Evolutionary conservation across 1,140 invertebrate species (phyloP), one percentile per base, ranked within the genome.

Genomic region (Scaptomyza pallida): DNA sequence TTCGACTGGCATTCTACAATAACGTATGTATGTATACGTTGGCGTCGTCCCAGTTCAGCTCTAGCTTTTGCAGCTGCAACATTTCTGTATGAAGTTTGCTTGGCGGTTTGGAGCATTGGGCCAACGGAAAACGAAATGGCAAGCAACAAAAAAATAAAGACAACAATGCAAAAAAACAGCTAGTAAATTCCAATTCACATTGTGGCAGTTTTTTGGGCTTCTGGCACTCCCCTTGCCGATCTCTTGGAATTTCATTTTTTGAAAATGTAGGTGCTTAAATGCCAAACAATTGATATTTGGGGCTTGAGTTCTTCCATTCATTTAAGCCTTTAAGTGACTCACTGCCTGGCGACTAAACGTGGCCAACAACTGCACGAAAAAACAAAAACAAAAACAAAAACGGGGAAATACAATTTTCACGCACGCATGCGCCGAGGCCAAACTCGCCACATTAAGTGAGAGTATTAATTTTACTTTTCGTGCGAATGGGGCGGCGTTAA

Each of bases 401-500:
- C 71, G 57, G 68, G 75, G 70, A 77, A 82, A 77, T 77, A 67
- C 74, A 55, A 82, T 88, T 88, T 86, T 86, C 71, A 86, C 71
- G 82, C 81, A 86, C 81, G 81, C 82, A 78, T 86, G 81, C 78
- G 60, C 61, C 44, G 47, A 17, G 41, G 26, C 72, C 6, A 30
- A 44, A 64, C 64, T 63, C 48, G 60, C 65, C 63, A 50, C 60
- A 47, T 73, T 48, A 55, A 78, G 82, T 82, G 74, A 86, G 78
- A 86, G 81, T 86, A 75, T 62, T 44, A 59, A 68, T 88, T 86
- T 86, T 86, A 75, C 81, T 86, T 88, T 85, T 85, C 40, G 63
- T 37, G 48, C 26, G 26, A 30, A n/a, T n/a, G 6, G 1, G 6
- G 26, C 26, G 26, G 26, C 23, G 26, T 4, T 2, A 30, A 8